Percentiles rank a stretch among this genome's conserved stretches.
These are phyloP conservation scores for Drosophila phalerata DNA, from an alignment of 2,888 invertebrate species.

Conservation along the genomic window DNA sequence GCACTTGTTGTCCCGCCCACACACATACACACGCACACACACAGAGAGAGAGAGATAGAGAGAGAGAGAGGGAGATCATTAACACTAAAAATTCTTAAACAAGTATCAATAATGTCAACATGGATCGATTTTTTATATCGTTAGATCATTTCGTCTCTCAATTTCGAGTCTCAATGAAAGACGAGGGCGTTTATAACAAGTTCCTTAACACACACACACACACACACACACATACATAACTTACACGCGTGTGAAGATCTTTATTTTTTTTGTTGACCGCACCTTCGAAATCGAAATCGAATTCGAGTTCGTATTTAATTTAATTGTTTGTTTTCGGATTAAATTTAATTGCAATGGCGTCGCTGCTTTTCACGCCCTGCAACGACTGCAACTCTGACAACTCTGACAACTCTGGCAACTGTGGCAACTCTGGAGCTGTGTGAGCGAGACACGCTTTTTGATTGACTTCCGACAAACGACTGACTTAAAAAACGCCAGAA, in stretches of 20 bases:
- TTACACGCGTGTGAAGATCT: conserved; percentile 56
- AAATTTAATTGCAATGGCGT: conserved; percentile 65
- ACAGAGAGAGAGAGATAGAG: background rate
- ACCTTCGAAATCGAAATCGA: conserved; percentile 50
- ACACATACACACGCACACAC: background rate
- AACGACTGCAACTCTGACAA: conserved; percentile 35
- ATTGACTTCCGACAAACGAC: conserved; percentile 86
- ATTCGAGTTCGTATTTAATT: conserved; percentile 55
- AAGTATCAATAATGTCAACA: conserved; percentile 52
- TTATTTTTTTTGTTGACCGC: conserved; percentile 40
- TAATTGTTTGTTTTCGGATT: conserved; percentile 59
- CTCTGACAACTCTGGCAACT: conserved; percentile 14
- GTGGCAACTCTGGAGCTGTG: conserved; percentile 50
- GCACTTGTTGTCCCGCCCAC: conserved; percentile 52
- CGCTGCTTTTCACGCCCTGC: conserved; percentile 52
- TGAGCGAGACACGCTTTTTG: conserved; percentile 85
- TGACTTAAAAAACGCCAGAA: conserved; percentile 82
- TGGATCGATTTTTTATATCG: conserved; percentile 15
- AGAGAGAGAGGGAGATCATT: conserved; percentile 31
- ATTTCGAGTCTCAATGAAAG: conserved; percentile 1
- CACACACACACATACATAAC: conserved; percentile 15
- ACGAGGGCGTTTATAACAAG: conserved; percentile 30
- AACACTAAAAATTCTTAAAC: conserved; percentile 37
- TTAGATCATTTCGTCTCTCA: conserved; percentile 29
- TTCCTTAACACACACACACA: conserved; percentile 26